Percentiles rank a stretch among this genome's conserved stretches.
Conservation (phyloP, 2,888 invertebrate species). For the Geophilus truncorum region DNA sequence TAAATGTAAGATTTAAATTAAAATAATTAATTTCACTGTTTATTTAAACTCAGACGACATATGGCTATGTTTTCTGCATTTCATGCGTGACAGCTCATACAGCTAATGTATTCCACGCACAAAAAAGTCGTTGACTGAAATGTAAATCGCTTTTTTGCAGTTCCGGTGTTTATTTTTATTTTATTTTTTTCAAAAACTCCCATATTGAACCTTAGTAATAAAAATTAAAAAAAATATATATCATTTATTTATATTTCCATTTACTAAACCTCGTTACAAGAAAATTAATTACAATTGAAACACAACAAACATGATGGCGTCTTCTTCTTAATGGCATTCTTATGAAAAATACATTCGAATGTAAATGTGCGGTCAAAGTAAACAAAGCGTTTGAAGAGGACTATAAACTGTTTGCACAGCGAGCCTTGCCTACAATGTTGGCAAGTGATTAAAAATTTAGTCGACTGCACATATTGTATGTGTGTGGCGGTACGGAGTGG, state of each 20-base stretch:
- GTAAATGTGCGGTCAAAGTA: not conserved
- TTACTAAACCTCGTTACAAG: not conserved
- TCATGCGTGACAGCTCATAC: no score
- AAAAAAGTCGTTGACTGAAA: no score
- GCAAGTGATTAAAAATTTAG: conserved; percentile 12
- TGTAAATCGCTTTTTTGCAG: not conserved
- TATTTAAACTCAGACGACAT: no score
- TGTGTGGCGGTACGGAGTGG: not conserved
- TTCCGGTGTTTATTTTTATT: not conserved
- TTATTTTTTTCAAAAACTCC: no score
- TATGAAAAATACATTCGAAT: not conserved
- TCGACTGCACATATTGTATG: not conserved
- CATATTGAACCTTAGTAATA: not conserved
- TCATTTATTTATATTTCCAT: not conserved
- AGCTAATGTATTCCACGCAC: no score
- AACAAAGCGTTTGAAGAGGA: not conserved
- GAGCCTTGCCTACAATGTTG: not conserved
- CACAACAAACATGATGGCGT: not conserved
- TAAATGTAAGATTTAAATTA: no score
- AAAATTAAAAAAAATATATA: no score
- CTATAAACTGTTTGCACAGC: not conserved
- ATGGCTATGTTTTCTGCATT: no score
- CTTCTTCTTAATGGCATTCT: not conserved
- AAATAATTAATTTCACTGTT: no score
- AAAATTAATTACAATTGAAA: not conserved